phyloP scores from a whole-genome alignment of 2,797 vertebrate genomes.

The Ptychadena robeensis region DNA sequence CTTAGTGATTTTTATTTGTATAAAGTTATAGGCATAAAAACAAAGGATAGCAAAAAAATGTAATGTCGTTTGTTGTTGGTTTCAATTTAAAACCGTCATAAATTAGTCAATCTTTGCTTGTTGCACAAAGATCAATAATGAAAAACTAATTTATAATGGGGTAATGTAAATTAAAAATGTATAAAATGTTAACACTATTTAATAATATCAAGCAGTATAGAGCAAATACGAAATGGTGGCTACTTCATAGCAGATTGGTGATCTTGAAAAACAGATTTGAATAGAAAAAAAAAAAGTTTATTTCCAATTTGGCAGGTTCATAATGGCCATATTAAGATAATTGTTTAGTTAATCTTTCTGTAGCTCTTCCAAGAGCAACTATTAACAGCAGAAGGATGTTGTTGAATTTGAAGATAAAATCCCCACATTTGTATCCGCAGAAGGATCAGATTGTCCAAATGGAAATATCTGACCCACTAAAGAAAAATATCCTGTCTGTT shows the following conservation, averaged over 20 bases:
- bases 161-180: background rate
- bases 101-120: background rate
- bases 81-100: no score
- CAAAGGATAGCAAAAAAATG: no score
- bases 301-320: conserved; percentile 54
- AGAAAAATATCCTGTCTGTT: background rate
- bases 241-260: conserved; percentile 46
- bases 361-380: conserved; percentile 48
- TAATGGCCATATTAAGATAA: conserved; percentile 55
- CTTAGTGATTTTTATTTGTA: no score
- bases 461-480: conserved; percentile 51
- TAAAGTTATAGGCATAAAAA: no score
- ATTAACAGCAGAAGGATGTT: conserved; percentile 60
- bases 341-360: conserved; percentile 54
- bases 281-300: conserved; percentile 42
- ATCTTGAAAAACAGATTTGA: conserved; percentile 53
- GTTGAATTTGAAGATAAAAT: conserved; percentile 54
- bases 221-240: background rate
- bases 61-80: no score
- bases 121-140: background rate
- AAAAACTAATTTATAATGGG: background rate
- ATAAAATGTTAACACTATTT: background rate
- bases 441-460: conserved; percentile 50
- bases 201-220: background rate
- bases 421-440: conserved; percentile 37